Conservation (phyloP, 2,113 vertebrate genomes). For the Phocoena phocoena region DNA sequence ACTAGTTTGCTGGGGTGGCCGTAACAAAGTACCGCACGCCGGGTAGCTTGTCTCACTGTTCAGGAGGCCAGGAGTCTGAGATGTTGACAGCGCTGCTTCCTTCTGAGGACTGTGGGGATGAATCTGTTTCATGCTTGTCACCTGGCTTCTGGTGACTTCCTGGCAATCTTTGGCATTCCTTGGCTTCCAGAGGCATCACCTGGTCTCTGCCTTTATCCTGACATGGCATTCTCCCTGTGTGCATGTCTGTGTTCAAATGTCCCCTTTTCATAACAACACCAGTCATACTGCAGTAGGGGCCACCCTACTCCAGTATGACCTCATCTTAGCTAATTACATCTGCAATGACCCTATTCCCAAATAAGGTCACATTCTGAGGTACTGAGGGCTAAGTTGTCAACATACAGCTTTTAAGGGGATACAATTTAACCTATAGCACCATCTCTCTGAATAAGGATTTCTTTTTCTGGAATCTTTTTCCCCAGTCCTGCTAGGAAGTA, state of each 20-base stretch:
- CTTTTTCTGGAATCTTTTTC: neutral
- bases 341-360: neutral
- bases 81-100: accelerated
- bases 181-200: neutral
- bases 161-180: neutral
- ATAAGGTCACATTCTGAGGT: neutral
- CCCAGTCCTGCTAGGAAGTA: neutral
- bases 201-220: neutral
- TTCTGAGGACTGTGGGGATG: neutral
- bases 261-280: neutral
- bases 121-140: neutral
- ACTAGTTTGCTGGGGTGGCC: neutral
- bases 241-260: neutral
- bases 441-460: neutral
- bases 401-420: neutral
- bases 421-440: neutral
- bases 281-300: neutral
- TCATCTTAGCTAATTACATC: neutral
- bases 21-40: neutral
- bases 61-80: neutral
- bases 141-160: neutral
- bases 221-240: neutral
- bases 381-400: neutral
- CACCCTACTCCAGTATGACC: neutral
- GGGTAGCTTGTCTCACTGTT: neutral